These are phyloP conservation scores for Anthoptus insignis DNA, from an alignment of 2,888 invertebrate species.

Conservation along the genomic window DNA sequence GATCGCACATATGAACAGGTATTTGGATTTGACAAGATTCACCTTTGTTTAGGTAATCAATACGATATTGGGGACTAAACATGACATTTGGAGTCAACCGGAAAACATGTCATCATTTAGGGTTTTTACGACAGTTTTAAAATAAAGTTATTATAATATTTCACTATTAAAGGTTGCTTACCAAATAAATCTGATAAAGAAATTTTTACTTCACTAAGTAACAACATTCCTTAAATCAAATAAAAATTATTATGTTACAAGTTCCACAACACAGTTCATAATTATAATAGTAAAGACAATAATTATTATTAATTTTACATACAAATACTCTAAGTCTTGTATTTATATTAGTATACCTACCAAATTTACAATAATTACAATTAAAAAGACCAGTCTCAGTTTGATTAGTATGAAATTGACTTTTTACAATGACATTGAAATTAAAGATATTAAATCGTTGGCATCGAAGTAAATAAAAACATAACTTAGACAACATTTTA, in stretches of 20 bases:
- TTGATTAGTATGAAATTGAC: conserved; percentile 51
- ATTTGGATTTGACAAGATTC: too few relatives aligned
- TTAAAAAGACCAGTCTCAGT: conserved; percentile 75
- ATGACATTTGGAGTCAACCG: too few relatives aligned
- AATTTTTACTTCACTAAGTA: neutral
- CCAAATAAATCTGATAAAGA: too few relatives aligned
- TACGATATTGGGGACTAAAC: too few relatives aligned
- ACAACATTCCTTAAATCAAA: neutral
- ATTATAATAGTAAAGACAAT: conserved; percentile 9
- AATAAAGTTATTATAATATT: too few relatives aligned
- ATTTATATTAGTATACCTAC: conserved; percentile 29
- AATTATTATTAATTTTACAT: conserved; percentile 1
- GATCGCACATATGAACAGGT: too few relatives aligned
- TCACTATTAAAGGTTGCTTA: neutral
- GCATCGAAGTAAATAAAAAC: conserved; percentile 5
- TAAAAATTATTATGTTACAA: neutral
- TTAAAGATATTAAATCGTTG: conserved; percentile 27
- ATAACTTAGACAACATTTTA: too few relatives aligned
- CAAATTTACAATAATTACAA: conserved; percentile 52
- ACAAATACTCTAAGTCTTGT: conserved; percentile 12
- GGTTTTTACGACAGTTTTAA: too few relatives aligned
- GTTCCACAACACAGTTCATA: conserved; percentile 3
- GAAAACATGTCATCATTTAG: too few relatives aligned
- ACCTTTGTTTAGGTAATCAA: too few relatives aligned
- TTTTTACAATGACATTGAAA: conserved; percentile 26